phyloP scores from a whole-genome alignment of 2,888 invertebrate genomes.

The Cyaniris semiargus region DNA sequence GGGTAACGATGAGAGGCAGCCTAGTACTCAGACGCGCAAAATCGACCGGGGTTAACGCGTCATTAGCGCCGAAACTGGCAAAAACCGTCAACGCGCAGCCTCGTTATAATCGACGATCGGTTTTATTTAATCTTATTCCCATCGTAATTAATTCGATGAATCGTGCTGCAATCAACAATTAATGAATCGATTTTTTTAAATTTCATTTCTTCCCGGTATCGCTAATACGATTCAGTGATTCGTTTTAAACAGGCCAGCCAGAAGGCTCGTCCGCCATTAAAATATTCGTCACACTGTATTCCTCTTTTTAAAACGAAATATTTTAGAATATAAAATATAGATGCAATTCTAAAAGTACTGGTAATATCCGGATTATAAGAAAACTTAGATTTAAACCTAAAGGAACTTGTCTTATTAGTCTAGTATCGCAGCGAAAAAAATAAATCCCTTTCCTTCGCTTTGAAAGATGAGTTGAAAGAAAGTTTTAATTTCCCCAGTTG shows the following conservation, averaged over 20 bases:
- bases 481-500: not conserved
- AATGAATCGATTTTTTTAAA: not conserved
- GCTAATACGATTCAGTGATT: not conserved
- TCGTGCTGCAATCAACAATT: constrained; percentile 11
- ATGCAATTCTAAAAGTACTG: not conserved
- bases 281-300: not conserved
- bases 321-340: not conserved
- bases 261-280: not conserved
- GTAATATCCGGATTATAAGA: not conserved
- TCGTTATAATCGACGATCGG: constrained; percentile 19
- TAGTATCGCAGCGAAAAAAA: not conserved
- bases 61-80: constrained; percentile 5
- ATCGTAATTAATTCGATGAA: constrained; percentile 18
- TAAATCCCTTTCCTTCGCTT: not conserved
- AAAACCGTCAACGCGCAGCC: not conserved
- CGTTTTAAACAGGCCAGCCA: not conserved
- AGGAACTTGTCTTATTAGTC: constrained; percentile 10
- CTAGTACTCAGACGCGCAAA: constrained; percentile 17
- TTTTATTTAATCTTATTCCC: constrained; percentile 15
- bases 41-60: constrained; percentile 18
- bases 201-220: not conserved
- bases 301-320: not conserved
- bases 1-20: constrained; percentile 16
- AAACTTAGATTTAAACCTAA: not conserved
- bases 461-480: not conserved